Conservation (phyloP, 2,113 vertebrate genomes). For the Pelusios castaneus region DNA sequence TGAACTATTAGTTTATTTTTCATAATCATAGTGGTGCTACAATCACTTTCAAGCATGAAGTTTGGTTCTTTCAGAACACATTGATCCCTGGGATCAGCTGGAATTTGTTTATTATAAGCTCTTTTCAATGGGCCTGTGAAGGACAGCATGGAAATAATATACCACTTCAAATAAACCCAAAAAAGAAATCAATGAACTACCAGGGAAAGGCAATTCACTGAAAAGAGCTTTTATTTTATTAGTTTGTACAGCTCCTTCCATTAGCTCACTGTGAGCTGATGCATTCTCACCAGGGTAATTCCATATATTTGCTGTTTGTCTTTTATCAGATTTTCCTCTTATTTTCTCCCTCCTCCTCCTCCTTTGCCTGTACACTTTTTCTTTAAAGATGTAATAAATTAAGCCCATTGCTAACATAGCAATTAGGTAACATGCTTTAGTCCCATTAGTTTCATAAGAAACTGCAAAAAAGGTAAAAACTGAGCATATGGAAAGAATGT, state of each 20-base stretch:
- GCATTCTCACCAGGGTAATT: not conserved
- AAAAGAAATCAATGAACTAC: not conserved
- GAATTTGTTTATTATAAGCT: not conserved
- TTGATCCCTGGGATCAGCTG: not conserved
- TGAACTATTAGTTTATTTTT: constrained; percentile 49
- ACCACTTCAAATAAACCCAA: not conserved
- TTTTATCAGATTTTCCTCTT: not conserved
- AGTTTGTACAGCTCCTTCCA: not conserved
- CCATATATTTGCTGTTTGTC: not conserved
- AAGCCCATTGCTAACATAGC: not conserved
- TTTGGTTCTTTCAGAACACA: not conserved
- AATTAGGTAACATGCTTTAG: not conserved
- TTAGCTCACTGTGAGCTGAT: not conserved
- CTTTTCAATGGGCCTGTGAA: not conserved
- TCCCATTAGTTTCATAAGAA: not conserved
- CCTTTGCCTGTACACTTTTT: not conserved
- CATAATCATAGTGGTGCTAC: not conserved
- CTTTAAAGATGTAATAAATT: not conserved
- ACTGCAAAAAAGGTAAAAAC: not conserved
- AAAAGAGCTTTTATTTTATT: not conserved
- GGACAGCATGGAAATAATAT: not conserved
- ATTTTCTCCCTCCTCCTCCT: not conserved
- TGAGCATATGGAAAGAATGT: not conserved
- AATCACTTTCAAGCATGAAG: rapidly evolving
- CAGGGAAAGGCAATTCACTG: not conserved